Percentiles rank a stretch among this genome's conserved stretches.
Conservation (phyloP, 2,888 invertebrate genomes). For the Calameuta idolon region DNA sequence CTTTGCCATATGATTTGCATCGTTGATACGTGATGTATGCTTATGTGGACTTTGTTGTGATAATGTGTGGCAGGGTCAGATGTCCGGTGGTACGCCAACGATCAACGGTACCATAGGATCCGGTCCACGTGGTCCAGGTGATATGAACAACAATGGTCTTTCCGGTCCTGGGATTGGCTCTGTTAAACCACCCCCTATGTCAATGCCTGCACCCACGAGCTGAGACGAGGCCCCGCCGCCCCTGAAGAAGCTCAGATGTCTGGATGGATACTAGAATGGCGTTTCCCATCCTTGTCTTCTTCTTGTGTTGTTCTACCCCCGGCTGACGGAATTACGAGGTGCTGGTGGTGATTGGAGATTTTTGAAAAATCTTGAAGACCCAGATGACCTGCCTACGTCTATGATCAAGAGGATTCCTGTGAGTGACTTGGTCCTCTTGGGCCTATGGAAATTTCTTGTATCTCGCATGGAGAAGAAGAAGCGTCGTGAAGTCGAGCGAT, state of each 20-base stretch:
- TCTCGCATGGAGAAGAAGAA: no score
- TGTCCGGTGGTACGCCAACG: conserved; percentile 57
- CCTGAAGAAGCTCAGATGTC: conserved; percentile 63
- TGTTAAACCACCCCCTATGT: conserved; percentile 63
- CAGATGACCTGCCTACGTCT: neutral
- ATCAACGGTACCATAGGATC: conserved; percentile 56
- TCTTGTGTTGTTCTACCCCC: no score
- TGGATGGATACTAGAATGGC: conserved; percentile 59
- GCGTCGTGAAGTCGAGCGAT: no score
- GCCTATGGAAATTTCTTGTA: no score
- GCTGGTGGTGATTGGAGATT: no score
- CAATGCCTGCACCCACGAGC: conserved; percentile 65
- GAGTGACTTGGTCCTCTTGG: no score
- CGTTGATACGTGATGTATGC: no score
- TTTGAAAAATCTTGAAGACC: neutral
- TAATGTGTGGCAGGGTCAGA: conserved; percentile 55
- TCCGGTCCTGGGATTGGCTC: conserved; percentile 60
- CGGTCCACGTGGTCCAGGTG: conserved; percentile 60
- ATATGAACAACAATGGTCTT: conserved; percentile 65
- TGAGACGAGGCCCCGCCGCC: conserved; percentile 63
- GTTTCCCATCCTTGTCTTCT: neutral
- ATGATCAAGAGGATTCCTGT: no score
- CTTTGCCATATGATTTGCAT: no score
- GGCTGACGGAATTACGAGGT: no score
- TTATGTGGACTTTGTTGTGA: no score